Evolutionary conservation across 2,888 invertebrate genomes (phyloP), one percentile per base, ranked within the genome.

Genomic region (Thecocarcelia acutangulata): DNA sequence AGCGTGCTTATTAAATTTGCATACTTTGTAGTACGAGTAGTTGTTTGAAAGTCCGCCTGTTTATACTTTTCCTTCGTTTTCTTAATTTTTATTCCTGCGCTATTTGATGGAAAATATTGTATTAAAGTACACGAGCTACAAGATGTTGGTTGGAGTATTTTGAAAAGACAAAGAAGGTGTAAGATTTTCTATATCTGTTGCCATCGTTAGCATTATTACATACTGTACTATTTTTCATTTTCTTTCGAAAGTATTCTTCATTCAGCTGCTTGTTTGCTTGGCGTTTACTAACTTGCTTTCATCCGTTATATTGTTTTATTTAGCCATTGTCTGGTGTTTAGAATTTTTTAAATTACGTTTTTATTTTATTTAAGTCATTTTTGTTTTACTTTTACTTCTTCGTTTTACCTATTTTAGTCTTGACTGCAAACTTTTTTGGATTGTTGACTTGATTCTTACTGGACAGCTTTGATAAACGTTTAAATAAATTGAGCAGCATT

Each of bases 331-430:
- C 84, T 82, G 85, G 85, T 84, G 85, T 83, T 86, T 84, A 85
- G 86, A 69, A 83, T 80, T 83, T 85, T 85, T 85, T 85, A 86
- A n/a, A 86, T 86, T 86, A 84, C 84, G 85, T 85, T 86, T 83
- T 72, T 79, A 83, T 82, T 44, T 69, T 84, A 84, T 85, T 46
- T 56, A 24, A 17, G 52, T 11, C 46, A 75, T 19, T 68, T 68
- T 59, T n/a, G 4, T 80, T 66, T 21, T 68, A 15, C 1, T n/a
- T 46, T 33, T 19, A 8, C 3, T 24, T 42, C 50, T 11, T 17
- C 50, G 19, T 59, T 28, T 70, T 54, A 17, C 28, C 21, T 52
- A 63, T 19, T 69, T 50, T 56, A 50, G 42, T 37, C 15, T 6
- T 19, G 50, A n/a, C 54, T 33, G 28, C 19, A 54, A 73, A 64